Conservation (phyloP, 1,140 invertebrate genomes). For the Dreissena polymorpha region DNA sequence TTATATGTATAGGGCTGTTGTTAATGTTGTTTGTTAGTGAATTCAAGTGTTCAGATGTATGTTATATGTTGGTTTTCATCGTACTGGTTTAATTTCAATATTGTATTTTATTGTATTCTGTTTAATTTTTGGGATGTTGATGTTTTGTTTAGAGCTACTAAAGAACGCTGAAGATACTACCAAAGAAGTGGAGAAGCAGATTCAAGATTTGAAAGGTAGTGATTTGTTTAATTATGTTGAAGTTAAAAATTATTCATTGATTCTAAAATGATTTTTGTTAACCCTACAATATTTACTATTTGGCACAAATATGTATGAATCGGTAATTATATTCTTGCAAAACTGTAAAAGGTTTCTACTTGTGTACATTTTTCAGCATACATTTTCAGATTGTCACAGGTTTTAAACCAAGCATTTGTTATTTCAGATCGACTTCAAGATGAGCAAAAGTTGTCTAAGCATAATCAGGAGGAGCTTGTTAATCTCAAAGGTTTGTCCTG, state of each 20-base stretch:
- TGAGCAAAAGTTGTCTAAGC: conserved; percentile 64
- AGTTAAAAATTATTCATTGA: not conserved
- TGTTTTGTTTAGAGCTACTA: conserved; percentile 68
- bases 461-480: conserved; percentile 61
- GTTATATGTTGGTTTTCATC: too few relatives aligned
- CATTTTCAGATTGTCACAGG: too few relatives aligned
- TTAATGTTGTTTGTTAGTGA: too few relatives aligned
- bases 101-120: not conserved
- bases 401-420: too few relatives aligned
- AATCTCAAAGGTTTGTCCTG: conserved; percentile 64
- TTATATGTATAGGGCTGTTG: too few relatives aligned
- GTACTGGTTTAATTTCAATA: too few relatives aligned
- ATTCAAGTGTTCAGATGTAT: too few relatives aligned
- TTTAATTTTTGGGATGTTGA: not conserved
- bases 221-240: too few relatives aligned
- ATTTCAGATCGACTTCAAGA: conserved; percentile 68
- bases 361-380: too few relatives aligned
- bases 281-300: not conserved
- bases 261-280: conserved; percentile 2
- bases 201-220: conserved; percentile 71
- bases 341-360: too few relatives aligned
- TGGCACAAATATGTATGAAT: not conserved
- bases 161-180: conserved; percentile 71
- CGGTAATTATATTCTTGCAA: too few relatives aligned
- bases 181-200: conserved; percentile 74